phyloP scores from a whole-genome alignment of 1,140 invertebrate species.

The Mactra quadrangularis region DNA sequence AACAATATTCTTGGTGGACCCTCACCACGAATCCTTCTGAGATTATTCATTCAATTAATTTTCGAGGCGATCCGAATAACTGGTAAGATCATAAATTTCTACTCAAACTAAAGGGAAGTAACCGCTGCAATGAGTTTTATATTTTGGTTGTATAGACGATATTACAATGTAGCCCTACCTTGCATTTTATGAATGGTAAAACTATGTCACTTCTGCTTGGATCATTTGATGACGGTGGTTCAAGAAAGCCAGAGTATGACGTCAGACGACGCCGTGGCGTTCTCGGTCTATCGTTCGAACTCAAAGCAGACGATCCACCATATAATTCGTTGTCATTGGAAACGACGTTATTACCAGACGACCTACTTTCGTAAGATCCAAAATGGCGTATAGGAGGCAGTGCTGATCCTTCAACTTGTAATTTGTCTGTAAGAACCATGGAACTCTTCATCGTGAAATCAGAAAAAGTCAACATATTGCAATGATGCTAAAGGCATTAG shows the following conservation, averaged over 20 bases:
- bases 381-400: constrained; percentile 6
- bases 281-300: not conserved
- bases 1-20: too few species aligned
- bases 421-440: not conserved
- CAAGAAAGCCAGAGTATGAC: not conserved
- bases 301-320: not conserved
- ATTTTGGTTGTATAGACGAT: too few species aligned
- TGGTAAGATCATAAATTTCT: too few species aligned
- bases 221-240: not conserved
- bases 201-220: not conserved
- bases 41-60: too few species aligned
- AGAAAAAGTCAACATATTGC: too few species aligned
- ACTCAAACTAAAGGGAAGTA: too few species aligned
- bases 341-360: not conserved
- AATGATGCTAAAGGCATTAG: too few species aligned
- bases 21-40: too few species aligned
- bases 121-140: too few species aligned
- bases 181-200: constrained; percentile 35
- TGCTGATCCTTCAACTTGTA: not conserved
- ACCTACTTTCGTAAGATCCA: not conserved
- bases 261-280: constrained; percentile 21
- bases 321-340: not conserved
- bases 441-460: not conserved
- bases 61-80: too few species aligned
- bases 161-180: constrained; percentile 6